Evolutionary conservation across 2,797 vertebrate genomes (phyloP).

Genomic region (Pseudomugil tenellus): DNA sequence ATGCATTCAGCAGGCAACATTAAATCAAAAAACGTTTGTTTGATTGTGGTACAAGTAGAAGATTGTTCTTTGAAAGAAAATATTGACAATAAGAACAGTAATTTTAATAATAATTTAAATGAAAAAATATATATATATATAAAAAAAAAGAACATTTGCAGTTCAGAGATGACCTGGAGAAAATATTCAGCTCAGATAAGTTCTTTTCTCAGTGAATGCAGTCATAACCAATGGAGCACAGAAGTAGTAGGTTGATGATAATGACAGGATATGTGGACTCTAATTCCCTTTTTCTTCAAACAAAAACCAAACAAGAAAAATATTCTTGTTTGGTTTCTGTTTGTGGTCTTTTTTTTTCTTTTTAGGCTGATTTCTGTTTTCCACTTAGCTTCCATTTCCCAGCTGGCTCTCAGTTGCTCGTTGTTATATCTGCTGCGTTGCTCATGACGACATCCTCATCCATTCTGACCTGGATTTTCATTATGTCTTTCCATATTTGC

Average conservation of each 20-base stretch:
- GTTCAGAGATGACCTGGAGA: not conserved
- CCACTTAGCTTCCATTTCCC: not conserved
- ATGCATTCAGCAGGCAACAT: not conserved
- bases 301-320: too few relatives aligned
- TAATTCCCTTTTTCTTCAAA: not conserved
- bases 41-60: not conserved
- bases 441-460: not conserved
- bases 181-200: constrained; percentile 1
- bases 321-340: not conserved
- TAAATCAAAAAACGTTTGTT: not conserved
- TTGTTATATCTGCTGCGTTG: not conserved
- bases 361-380: not conserved
- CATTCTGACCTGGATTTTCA: not conserved
- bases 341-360: not conserved
- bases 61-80: constrained; percentile 2
- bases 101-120: too few relatives aligned
- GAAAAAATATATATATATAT: too few relatives aligned
- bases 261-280: not conserved
- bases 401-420: not conserved
- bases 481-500: not conserved
- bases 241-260: not conserved
- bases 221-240: not conserved
- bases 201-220: not conserved
- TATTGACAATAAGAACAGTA: too few relatives aligned
- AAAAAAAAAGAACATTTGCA: not conserved